Base-by-base conservation (phyloP, 2,113 vertebrate species). In the Hemicordylus capensis region DNA sequence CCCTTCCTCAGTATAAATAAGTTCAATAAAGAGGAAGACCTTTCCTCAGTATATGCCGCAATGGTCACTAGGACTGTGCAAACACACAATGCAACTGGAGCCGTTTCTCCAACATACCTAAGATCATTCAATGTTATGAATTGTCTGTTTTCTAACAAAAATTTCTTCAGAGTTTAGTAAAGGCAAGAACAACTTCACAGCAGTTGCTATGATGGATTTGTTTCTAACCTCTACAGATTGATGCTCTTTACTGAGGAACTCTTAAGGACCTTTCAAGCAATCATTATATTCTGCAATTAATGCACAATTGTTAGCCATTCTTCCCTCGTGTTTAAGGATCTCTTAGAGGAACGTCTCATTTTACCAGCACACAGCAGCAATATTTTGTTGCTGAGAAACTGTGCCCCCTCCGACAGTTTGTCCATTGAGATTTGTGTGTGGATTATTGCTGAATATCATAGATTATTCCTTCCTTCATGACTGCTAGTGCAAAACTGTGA, bases 121-220 rank as follows among this genome's bases (percentile, higher is more conserved):
- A 67, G 46, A 15, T 67, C 48, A 37, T 37, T 37, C 24, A 11
- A 34, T 64, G 22, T 81, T 87, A 24, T 26, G 42, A 48, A 39
- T 4, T 14, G 58, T 2, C 61, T 26, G 54, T 76, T 64, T 59
- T 78, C 26, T 81, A 1, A 28, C 44, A 17, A 67, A 51, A 19
- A 61, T 6, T 7, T 88, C 80, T 83, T 72, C 63, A 86, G 82
- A n/a, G 56, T 39, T 6, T 12, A 89, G 42, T 63, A 54, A 64
- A 3, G 0, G 51, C 78, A 81, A 1, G 86, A 73, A 3, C 61
- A 37, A 69, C 34, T 61, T 61, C 70, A 51, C 67, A 44, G 9
- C 31, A 59, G 77, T 67, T 85, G 39, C 72, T 87, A 58, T 11
- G 44, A 10, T 24, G 73, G 4, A 4, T 83, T 85, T 88, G 34